phyloP scores from a whole-genome alignment of 2,113 vertebrate species.

The Cryptotis parvus region DNA sequence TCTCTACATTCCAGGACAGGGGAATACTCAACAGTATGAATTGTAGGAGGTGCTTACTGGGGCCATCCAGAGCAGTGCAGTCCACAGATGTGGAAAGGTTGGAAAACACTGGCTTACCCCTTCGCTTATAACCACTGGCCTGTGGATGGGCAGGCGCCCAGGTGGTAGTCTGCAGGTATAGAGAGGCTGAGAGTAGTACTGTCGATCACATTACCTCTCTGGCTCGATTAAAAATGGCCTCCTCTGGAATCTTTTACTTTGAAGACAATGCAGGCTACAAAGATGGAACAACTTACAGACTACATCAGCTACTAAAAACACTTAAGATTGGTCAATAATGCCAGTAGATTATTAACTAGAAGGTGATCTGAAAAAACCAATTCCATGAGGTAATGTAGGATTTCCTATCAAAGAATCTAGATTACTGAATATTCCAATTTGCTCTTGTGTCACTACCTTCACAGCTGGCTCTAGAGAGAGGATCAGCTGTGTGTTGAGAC shows the following conservation, averaged over 20 bases:
- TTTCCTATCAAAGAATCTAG: constrained; percentile 34
- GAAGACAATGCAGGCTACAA: constrained; percentile 13
- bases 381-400: constrained; percentile 29
- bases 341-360: constrained; percentile 45
- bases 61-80: background rate
- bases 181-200: too few species aligned
- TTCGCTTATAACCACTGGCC: too few species aligned
- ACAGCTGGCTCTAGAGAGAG: background rate
- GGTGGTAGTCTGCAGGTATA: too few species aligned
- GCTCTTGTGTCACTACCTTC: background rate
- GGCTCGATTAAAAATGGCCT: background rate
- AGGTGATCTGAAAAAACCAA: constrained; percentile 39
- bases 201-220: too few species aligned
- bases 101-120: too few species aligned
- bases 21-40: background rate
- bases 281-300: background rate
- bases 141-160: too few species aligned
- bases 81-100: background rate
- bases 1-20: background rate
- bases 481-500: background rate
- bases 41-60: background rate
- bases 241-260: background rate
- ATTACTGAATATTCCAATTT: constrained; percentile 47
- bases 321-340: background rate
- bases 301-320: background rate